Evolutionary conservation across 2,113 vertebrate species (phyloP).

Genomic region (Paradisaea rubra): DNA sequence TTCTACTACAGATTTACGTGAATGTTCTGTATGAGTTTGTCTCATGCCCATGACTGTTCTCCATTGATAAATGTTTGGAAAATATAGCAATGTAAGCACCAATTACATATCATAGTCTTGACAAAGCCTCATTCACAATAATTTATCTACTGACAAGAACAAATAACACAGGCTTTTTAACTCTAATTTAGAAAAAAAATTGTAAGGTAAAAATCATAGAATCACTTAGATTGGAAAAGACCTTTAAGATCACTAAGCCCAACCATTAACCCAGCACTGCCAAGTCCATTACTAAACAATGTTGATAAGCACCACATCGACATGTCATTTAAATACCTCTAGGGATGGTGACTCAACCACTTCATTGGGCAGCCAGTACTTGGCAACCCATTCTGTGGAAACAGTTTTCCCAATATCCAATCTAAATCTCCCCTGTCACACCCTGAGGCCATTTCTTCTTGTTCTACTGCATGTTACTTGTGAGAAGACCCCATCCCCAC

Average conservation of each 20-base stretch:
- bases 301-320: background rate
- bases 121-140: background rate
- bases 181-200: background rate
- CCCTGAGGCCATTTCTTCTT: background rate
- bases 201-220: background rate
- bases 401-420: background rate
- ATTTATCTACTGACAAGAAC: background rate
- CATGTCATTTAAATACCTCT: background rate
- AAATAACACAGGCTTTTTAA: background rate
- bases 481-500: background rate
- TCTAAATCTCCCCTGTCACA: background rate
- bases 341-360: too few relatives aligned
- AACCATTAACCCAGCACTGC: background rate
- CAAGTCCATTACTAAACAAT: background rate
- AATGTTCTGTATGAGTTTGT: background rate
- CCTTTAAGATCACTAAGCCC: background rate
- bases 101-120: background rate
- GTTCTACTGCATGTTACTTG: fast-evolving
- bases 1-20: background rate
- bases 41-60: background rate
- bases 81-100: background rate
- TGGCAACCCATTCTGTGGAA: background rate
- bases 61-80: background rate
- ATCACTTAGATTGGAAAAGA: background rate
- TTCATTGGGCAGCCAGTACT: background rate